phyloP scores from a whole-genome alignment of 2,888 invertebrate species.

The Mamestra brassicae region DNA sequence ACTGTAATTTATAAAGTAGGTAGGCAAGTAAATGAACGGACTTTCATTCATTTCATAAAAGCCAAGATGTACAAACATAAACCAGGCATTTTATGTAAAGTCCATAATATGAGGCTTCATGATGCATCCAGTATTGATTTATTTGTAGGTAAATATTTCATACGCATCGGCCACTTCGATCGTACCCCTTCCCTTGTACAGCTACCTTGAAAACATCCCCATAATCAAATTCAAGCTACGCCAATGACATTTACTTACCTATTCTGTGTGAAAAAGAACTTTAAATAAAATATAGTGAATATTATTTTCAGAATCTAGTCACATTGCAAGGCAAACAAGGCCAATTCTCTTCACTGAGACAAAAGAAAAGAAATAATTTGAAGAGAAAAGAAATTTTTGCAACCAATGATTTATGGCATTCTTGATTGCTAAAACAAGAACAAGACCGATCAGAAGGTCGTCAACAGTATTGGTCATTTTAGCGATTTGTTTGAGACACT shows the following conservation, averaged over 20 bases:
- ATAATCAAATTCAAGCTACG: conserved; percentile 19
- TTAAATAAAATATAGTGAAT: too few relatives aligned
- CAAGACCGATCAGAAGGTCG: too few relatives aligned
- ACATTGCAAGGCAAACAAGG: too few relatives aligned
- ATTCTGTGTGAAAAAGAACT: not conserved
- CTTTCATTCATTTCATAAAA: conserved; percentile 25
- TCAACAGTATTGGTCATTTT: too few relatives aligned
- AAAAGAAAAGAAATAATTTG: too few relatives aligned
- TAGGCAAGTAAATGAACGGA: conserved; percentile 3
- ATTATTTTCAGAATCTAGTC: too few relatives aligned
- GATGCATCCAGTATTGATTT: conserved; percentile 7
- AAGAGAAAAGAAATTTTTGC: too few relatives aligned
- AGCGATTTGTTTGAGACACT: too few relatives aligned
- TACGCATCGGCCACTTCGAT: conserved; percentile 8
- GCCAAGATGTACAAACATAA: not conserved
- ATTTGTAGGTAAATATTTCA: conserved; percentile 7
- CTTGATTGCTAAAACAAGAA: too few relatives aligned
- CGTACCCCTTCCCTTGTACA: not conserved
- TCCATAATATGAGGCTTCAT: not conserved
- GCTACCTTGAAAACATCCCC: conserved; percentile 25
- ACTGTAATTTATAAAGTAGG: conserved; percentile 8
- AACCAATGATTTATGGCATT: too few relatives aligned
- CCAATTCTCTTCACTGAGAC: too few relatives aligned
- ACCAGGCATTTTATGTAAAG: not conserved
- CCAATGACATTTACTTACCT: conserved; percentile 19